Percentiles rank a stretch among this genome's conserved stretches.
Evolutionary conservation across 2,888 invertebrate species (phyloP).

Genomic region (Plebejus melissa): DNA sequence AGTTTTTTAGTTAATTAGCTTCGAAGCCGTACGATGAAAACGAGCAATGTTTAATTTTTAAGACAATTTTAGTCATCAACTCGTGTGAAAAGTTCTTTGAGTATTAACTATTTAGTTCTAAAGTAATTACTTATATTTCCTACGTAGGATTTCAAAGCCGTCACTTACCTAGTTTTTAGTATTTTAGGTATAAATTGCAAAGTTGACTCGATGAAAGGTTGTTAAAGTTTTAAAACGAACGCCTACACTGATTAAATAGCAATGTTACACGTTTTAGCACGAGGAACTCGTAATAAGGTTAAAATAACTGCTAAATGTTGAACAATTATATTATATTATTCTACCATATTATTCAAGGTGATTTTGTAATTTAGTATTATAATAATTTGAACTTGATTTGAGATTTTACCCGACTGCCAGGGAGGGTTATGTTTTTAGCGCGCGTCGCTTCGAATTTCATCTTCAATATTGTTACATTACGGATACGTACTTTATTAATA

Average conservation of each 20-base stretch:
- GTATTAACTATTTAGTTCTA: too few relatives aligned
- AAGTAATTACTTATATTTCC: background rate
- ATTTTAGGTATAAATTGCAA: conserved; percentile 1
- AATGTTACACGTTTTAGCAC: background rate
- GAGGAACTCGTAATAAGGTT: background rate
- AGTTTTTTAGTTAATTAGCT: too few relatives aligned
- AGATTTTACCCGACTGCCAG: too few relatives aligned
- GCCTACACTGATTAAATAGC: conserved; percentile 16
- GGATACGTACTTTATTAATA: too few relatives aligned
- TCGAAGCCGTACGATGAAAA: background rate
- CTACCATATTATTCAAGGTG: background rate
- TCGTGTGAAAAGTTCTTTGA: too few relatives aligned
- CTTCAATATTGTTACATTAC: too few relatives aligned
- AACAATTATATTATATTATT: background rate
- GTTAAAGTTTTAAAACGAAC: background rate
- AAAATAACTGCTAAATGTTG: background rate
- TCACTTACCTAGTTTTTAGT: background rate
- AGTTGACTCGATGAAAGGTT: background rate
- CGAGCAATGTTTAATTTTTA: background rate
- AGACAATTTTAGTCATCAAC: too few relatives aligned
- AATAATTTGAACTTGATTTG: too few relatives aligned
- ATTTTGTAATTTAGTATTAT: too few relatives aligned
- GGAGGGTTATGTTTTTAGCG: too few relatives aligned
- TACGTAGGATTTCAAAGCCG: background rate
- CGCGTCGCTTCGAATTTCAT: too few relatives aligned